Conservation (phyloP, 2,888 invertebrate genomes). For the Gibbula magus region DNA sequence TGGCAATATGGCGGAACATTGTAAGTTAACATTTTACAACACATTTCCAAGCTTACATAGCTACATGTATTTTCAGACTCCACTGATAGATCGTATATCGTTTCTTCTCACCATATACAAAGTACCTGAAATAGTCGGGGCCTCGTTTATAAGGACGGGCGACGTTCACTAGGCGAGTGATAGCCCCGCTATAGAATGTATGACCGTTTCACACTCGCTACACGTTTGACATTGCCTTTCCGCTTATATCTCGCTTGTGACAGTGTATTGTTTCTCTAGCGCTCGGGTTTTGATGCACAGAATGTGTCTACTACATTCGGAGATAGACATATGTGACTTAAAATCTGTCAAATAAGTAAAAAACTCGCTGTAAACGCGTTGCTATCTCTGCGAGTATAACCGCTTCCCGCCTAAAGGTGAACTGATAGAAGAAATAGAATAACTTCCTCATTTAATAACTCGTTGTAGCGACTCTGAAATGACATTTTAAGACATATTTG, state of each 20-base stretch:
- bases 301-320: not conserved
- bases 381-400: not conserved
- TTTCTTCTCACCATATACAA: slow-evolving; percentile 7
- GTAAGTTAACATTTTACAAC: slow-evolving; percentile 51
- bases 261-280: not conserved
- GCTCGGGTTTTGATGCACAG: not conserved
- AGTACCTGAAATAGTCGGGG: slow-evolving; percentile 21
- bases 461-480: too few species aligned
- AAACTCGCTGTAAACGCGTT: not conserved
- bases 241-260: not conserved
- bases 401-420: not conserved
- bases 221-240: not conserved
- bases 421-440: too few species aligned
- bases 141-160: slow-evolving; percentile 3
- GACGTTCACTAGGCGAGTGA: not conserved
- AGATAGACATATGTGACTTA: not conserved
- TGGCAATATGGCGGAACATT: slow-evolving; percentile 68
- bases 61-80: not conserved
- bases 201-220: not conserved
- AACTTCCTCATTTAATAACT: too few species aligned
- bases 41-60: slow-evolving; percentile 12
- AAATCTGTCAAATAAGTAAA: not conserved
- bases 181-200: not conserved
- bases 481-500: too few species aligned
- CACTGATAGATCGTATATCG: not conserved